A percentile compares a stretch with the other conserved stretches of the same genome.
These are phyloP conservation scores for Spea hammondii DNA, from an alignment of 2,797 vertebrate genomes.

Conservation along the genomic window DNA sequence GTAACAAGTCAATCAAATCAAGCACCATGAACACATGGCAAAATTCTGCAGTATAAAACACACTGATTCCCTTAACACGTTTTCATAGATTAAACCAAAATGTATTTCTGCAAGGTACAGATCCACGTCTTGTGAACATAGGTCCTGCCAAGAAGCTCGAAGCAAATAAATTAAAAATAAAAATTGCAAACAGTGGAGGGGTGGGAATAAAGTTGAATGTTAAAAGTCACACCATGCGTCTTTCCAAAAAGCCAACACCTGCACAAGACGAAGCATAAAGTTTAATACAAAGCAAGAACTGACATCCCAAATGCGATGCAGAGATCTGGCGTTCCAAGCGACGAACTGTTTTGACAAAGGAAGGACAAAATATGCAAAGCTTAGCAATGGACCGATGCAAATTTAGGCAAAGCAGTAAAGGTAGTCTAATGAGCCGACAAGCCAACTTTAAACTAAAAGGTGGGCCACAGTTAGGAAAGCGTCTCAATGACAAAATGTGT, in stretches of 20 bases:
- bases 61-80: constrained; percentile 33
- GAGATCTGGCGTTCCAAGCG: constrained; percentile 80
- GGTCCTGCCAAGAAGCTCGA: constrained; percentile 71
- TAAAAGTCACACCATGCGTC: constrained; percentile 79
- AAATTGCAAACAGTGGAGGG: constrained; percentile 44
- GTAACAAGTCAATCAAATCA: too few relatives aligned
- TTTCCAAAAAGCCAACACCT: constrained; percentile 84
- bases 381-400: constrained; percentile 74
- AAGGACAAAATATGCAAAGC: constrained; percentile 79
- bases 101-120: constrained; percentile 75
- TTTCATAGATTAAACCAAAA: not conserved
- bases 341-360: constrained; percentile 81
- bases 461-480: constrained; percentile 60
- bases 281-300: constrained; percentile 79
- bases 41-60: constrained; percentile 53
- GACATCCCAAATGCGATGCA: constrained; percentile 74
- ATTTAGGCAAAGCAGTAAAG: constrained; percentile 74
- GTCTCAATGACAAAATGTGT: constrained; percentile 3
- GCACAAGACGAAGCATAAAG: constrained; percentile 82
- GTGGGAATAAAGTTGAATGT: constrained; percentile 67
- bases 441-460: constrained; percentile 57
- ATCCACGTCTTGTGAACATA: constrained; percentile 65
- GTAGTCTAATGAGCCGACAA: constrained; percentile 61
- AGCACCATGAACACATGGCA: not conserved
- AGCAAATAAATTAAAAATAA: constrained; percentile 67